Conservation (phyloP, 2,888 invertebrate species). For the Eurytoma californica region DNA sequence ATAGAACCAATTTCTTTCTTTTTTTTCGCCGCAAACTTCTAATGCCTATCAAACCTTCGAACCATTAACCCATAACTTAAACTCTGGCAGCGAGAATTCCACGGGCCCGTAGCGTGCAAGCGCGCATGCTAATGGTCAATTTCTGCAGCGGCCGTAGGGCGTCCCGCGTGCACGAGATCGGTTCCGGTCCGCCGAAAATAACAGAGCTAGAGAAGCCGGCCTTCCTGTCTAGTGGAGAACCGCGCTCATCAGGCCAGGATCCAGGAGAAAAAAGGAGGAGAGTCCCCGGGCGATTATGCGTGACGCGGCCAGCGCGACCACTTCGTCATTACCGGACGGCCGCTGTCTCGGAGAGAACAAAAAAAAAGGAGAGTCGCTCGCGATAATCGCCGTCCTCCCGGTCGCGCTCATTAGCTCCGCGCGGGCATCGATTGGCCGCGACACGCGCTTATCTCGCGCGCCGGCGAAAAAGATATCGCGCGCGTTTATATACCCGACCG, state of each 20-base stretch:
- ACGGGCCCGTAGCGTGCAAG: too few relatives aligned
- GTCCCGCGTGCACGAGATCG: not conserved
- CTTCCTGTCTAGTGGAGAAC: not conserved
- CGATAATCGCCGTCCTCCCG: not conserved
- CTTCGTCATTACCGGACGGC: slow-evolving; percentile 41
- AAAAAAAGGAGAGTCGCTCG: too few relatives aligned
- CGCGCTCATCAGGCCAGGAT: not conserved
- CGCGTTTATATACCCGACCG: not conserved
- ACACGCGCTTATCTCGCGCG: slow-evolving; percentile 1
- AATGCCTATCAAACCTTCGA: too few relatives aligned
- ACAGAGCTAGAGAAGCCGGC: not conserved
- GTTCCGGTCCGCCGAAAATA: not conserved
- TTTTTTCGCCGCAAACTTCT: too few relatives aligned
- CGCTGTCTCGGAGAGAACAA: not conserved
- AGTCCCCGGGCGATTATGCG: slow-evolving; percentile 28
- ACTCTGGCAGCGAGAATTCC: too few relatives aligned
- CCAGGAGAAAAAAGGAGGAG: not conserved
- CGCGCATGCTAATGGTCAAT: not conserved
- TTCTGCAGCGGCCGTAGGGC: not conserved
- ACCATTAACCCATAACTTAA: too few relatives aligned
- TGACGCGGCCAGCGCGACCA: slow-evolving; percentile 28
- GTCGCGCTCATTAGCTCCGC: slow-evolving; percentile 40
- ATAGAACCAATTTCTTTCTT: too few relatives aligned
- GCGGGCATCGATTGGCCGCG: slow-evolving; percentile 24
- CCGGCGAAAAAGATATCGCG: not conserved